phyloP scores from a whole-genome alignment of 2,113 vertebrate genomes.

The Picathartes gymnocephalus region DNA sequence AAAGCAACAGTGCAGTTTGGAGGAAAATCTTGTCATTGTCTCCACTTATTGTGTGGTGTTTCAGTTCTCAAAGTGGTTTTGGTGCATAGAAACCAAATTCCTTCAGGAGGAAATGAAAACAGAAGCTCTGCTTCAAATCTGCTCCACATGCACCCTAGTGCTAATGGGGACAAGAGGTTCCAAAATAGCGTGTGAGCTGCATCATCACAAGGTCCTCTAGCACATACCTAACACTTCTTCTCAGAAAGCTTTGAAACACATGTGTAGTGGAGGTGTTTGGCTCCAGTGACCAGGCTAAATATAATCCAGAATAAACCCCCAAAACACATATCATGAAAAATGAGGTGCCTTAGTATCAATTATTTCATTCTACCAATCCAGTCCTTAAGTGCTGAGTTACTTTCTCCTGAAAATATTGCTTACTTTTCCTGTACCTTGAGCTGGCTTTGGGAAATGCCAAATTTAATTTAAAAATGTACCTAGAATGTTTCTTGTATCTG shows the following conservation, averaged over 20 bases:
- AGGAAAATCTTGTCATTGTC: conserved; percentile 18
- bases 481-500: neutral
- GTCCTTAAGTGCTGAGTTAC: neutral
- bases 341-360: neutral
- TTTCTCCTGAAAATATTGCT: neutral
- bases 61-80: neutral
- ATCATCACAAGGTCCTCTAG: neutral
- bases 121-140: neutral
- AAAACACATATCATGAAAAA: neutral
- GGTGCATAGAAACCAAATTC: neutral
- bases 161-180: conserved; percentile 13
- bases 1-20: neutral
- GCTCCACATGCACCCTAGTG: neutral
- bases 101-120: conserved; percentile 7
- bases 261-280: neutral
- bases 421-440: neutral
- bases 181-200: neutral
- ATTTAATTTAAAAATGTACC: neutral
- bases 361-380: neutral
- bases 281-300: neutral
- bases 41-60: neutral
- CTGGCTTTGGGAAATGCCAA: neutral
- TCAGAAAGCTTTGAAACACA: neutral
- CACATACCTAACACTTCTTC: conserved; percentile 15
- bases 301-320: neutral